phyloP scores from a whole-genome alignment of 2,113 vertebrate genomes.

The Formicarius rufipectus region DNA sequence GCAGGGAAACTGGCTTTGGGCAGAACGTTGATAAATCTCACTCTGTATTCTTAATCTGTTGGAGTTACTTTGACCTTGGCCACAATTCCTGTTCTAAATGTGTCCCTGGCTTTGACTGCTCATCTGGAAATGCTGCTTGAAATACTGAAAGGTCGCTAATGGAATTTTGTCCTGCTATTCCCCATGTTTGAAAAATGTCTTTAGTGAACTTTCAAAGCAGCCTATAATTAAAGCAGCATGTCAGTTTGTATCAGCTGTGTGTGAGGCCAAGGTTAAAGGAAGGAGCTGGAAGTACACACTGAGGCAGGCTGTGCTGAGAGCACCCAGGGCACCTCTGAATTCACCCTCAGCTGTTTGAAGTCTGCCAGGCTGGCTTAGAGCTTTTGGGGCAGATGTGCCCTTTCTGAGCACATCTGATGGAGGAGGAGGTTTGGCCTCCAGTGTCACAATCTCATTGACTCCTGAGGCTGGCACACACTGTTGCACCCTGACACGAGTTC shows the following conservation, averaged over 20 bases:
- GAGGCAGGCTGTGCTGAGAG: not conserved
- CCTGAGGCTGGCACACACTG: not conserved
- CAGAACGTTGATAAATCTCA: not conserved
- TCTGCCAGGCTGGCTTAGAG: not conserved
- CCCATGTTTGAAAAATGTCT: not conserved
- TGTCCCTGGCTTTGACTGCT: not conserved
- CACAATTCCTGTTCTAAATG: not conserved
- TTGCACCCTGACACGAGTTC: not conserved
- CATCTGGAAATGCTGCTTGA: conserved; percentile 18
- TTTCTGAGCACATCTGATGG: not conserved
- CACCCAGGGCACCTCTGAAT: not conserved
- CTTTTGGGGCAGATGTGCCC: not conserved
- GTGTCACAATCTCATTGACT: not conserved
- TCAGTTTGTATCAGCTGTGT: not conserved
- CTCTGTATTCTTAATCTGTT: not conserved
- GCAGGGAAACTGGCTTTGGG: not conserved
- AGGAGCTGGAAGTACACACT: not conserved
- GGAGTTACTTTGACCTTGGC: not conserved
- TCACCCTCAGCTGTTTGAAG: not conserved
- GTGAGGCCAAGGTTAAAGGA: not conserved
- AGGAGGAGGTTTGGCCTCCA: not conserved
- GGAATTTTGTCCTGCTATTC: conserved; percentile 9
- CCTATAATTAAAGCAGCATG: not conserved
- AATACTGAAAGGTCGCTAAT: conserved; percentile 10
- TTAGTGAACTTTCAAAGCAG: not conserved